These are phyloP conservation scores for Blastobasis adustella DNA, from an alignment of 2,888 invertebrate genomes.

Conservation along the genomic window DNA sequence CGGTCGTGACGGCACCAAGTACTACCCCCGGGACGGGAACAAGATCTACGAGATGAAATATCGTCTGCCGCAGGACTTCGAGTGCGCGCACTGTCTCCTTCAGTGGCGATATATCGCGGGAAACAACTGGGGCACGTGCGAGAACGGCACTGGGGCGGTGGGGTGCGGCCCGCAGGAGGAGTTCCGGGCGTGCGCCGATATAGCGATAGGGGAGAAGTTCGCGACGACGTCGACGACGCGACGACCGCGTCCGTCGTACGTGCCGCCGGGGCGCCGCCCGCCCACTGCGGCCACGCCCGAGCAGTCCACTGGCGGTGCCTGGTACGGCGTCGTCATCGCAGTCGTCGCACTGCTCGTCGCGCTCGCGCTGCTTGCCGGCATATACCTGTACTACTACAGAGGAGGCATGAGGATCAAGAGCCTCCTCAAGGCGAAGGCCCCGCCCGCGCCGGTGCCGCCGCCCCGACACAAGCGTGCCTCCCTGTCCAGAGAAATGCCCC, in stretches of 20 bases:
- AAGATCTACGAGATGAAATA: slow-evolving; percentile 86
- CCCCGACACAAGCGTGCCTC: slow-evolving; percentile 59
- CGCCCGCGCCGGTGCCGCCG: slow-evolving; percentile 58
- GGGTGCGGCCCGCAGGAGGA: slow-evolving; percentile 94
- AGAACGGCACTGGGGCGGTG: slow-evolving; percentile 83
- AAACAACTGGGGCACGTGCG: slow-evolving; percentile 88
- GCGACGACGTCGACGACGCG: slow-evolving; percentile 59
- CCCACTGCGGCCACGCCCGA: slow-evolving; percentile 61
- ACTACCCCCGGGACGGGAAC: slow-evolving; percentile 85
- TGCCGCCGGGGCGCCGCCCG: slow-evolving; percentile 56
- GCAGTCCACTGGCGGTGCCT: slow-evolving; percentile 59
- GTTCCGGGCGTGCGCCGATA: slow-evolving; percentile 89
- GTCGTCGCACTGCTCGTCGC: slow-evolving; percentile 79
- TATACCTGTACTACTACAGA: slow-evolving; percentile 86
- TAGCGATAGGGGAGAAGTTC: slow-evolving; percentile 78
- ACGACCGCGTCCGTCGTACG: slow-evolving; percentile 62
- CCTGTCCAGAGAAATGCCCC: slow-evolving; percentile 52
- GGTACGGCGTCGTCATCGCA: slow-evolving; percentile 77
- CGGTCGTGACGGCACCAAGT: slow-evolving; percentile 71
- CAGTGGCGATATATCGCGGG: slow-evolving; percentile 94
- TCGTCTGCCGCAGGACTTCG: slow-evolving; percentile 76
- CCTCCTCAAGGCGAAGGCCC: slow-evolving; percentile 68
- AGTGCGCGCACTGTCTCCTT: slow-evolving; percentile 87
- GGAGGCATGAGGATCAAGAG: slow-evolving; percentile 80
- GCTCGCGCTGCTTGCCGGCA: slow-evolving; percentile 76